Evolutionary conservation across 2,113 vertebrate species (phyloP).

Genomic region (Odontophorus gujanensis): DNA sequence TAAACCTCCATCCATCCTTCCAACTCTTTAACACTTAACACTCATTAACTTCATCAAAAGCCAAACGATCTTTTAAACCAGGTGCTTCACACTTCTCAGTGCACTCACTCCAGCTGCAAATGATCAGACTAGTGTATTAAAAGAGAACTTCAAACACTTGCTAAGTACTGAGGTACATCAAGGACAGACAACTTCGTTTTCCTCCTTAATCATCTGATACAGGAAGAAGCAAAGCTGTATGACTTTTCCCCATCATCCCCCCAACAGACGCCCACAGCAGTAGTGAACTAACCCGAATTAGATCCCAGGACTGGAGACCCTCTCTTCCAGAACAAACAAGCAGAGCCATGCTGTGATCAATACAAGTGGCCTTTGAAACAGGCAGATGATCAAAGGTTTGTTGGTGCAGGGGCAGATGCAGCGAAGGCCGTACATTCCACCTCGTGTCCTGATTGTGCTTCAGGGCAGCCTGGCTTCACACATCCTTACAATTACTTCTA

Average conservation of each 20-base stretch:
- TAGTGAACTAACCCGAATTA: background rate
- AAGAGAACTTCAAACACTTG: background rate
- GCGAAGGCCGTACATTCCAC: too few relatives aligned
- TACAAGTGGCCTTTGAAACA: background rate
- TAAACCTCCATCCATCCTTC: background rate
- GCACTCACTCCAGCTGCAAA: background rate
- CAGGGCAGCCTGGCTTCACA: rapidly evolving
- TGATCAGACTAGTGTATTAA: background rate
- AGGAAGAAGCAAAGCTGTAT: background rate
- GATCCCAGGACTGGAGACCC: background rate
- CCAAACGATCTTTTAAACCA: background rate
- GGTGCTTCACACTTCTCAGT: background rate
- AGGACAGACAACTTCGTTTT: background rate
- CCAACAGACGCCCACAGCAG: background rate
- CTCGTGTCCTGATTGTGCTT: background rate
- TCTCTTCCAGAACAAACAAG: background rate
- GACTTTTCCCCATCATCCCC: background rate
- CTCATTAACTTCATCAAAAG: background rate
- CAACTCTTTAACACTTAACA: background rate
- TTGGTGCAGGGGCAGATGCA: background rate
- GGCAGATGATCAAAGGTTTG: background rate
- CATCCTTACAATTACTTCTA: background rate
- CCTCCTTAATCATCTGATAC: background rate
- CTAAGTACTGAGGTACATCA: background rate
- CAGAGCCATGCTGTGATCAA: background rate